Evolutionary conservation across 2,888 invertebrate genomes (phyloP).

Genomic region (Euspilapteryx auroguttella): DNA sequence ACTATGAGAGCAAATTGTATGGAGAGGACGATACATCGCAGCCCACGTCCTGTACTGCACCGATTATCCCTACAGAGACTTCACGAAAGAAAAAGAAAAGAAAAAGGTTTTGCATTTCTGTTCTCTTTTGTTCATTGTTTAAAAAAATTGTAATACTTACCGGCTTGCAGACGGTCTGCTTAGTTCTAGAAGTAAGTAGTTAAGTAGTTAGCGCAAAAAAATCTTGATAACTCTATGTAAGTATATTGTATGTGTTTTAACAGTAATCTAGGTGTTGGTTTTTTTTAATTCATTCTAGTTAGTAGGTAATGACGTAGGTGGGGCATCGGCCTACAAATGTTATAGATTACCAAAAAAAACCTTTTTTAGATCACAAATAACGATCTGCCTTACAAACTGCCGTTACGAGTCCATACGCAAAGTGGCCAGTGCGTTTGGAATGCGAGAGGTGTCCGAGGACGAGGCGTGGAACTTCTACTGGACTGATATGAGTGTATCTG

Average conservation of each 20-base stretch:
- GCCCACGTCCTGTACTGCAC: constrained; percentile 39
- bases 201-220: too few relatives aligned
- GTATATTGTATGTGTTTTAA: too few relatives aligned
- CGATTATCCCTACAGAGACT: constrained; percentile 28
- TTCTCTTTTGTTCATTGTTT: too few relatives aligned
- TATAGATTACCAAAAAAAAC: background rate
- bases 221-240: too few relatives aligned
- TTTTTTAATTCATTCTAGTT: too few relatives aligned
- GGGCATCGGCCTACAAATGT: too few relatives aligned
- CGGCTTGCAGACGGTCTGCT: too few relatives aligned
- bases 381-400: constrained; percentile 71
- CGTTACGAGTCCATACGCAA: constrained; percentile 74
- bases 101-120: too few relatives aligned
- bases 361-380: constrained; percentile 39
- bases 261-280: too few relatives aligned
- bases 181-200: too few relatives aligned
- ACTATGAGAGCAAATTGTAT: constrained; percentile 32
- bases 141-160: too few relatives aligned
- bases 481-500: constrained; percentile 85
- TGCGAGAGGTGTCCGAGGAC: constrained; percentile 76
- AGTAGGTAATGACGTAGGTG: too few relatives aligned
- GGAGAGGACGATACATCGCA: constrained; percentile 52
- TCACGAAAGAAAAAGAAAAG: constrained; percentile 44
- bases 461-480: constrained; percentile 90
- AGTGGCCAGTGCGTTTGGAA: constrained; percentile 70